Conservation (phyloP, 2,888 invertebrate genomes). For the Torymus auratus region DNA sequence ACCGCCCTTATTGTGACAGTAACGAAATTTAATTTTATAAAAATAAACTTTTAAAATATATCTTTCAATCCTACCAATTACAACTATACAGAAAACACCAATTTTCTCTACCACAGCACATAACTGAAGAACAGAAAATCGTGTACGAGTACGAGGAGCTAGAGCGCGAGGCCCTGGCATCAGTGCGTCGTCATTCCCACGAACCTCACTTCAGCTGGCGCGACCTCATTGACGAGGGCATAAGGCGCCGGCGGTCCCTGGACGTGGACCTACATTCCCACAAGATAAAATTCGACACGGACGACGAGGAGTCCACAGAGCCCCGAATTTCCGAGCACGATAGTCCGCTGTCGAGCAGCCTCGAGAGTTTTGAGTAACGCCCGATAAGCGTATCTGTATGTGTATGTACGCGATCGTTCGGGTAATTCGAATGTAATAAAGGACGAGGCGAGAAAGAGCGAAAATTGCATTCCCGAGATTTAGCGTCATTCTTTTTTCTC, state of each 20-base stretch:
- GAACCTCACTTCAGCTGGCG: conserved; percentile 80
- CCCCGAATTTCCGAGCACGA: too few relatives aligned
- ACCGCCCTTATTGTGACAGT: too few relatives aligned
- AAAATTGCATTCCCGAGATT: conserved; percentile 30
- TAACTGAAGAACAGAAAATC: conserved; percentile 62
- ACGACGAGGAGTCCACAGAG: too few relatives aligned
- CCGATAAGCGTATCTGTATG: too few relatives aligned
- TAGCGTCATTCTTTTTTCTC: conserved; percentile 13
- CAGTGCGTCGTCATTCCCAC: conserved; percentile 78
- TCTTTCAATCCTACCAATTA: too few relatives aligned
- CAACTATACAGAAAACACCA: too few relatives aligned
- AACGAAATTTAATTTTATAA: too few relatives aligned
- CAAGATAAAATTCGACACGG: not conserved
- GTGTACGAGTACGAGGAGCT: conserved; percentile 66
- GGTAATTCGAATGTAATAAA: conserved; percentile 37
- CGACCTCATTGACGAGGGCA: conserved; percentile 78
- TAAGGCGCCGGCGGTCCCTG: conserved; percentile 77
- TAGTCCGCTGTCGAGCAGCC: too few relatives aligned
- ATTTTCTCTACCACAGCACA: conserved; percentile 57
- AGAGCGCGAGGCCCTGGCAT: conserved; percentile 71
- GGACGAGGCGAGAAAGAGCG: not conserved
- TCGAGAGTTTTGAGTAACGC: too few relatives aligned
- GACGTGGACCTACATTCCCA: conserved; percentile 66
- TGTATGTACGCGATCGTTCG: too few relatives aligned
- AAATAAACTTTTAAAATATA: too few relatives aligned